Conservation (phyloP, 2,888 invertebrate genomes). For the Nomada fabriciana region DNA sequence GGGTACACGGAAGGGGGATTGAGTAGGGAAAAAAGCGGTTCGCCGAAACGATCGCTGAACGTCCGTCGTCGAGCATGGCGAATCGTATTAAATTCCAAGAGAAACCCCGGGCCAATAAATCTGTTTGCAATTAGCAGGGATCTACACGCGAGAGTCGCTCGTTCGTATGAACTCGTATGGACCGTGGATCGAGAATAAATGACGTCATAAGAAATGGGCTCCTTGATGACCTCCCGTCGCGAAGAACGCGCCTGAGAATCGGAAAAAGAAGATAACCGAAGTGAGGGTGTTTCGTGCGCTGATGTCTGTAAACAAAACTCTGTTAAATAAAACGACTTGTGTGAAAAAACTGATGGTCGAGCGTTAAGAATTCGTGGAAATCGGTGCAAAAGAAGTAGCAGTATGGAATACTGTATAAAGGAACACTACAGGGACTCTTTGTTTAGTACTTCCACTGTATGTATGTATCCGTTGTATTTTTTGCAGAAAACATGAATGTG, state of each 20-base stretch:
- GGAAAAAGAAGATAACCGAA: constrained; percentile 56
- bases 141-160: constrained; percentile 77
- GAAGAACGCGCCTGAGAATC: constrained; percentile 66
- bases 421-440: too few relatives aligned
- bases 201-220: constrained; percentile 80
- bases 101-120: constrained; percentile 80
- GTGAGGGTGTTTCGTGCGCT: constrained; percentile 35
- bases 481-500: too few relatives aligned
- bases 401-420: too few relatives aligned
- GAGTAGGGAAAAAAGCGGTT: neutral
- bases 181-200: constrained; percentile 78
- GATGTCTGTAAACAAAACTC: constrained; percentile 35
- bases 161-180: constrained; percentile 38
- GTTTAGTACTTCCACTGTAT: too few relatives aligned
- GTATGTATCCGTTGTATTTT: too few relatives aligned
- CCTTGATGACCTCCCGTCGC: constrained; percentile 78
- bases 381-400: too few relatives aligned
- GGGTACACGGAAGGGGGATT: neutral
- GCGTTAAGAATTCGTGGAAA: neutral
- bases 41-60: constrained; percentile 39
- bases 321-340: constrained; percentile 12
- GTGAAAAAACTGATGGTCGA: neutral
- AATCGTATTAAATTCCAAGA: constrained; percentile 70
- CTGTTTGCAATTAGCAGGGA: constrained; percentile 83
- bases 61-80: constrained; percentile 38